Percentiles rank a stretch among this genome's conserved stretches.
phyloP scores from a whole-genome alignment of 35 echinoderm and acorn worm genomes.

The Ptychodera flava region DNA sequence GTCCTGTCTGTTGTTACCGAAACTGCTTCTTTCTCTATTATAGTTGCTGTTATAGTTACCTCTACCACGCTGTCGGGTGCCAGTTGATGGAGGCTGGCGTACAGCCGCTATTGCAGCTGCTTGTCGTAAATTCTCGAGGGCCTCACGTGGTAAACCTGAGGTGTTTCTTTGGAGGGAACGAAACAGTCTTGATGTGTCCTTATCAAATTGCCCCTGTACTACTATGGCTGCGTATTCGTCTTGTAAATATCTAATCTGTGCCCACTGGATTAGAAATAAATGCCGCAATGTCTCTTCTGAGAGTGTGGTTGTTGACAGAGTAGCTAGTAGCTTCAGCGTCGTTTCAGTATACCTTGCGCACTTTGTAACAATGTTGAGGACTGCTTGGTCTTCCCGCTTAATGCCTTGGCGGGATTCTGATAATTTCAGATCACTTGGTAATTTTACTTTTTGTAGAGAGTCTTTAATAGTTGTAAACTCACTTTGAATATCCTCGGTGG shows the following conservation, averaged over 20 bases:
- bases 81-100: no score
- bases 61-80: slow-evolving; percentile 12
- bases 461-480: slow-evolving; percentile 2
- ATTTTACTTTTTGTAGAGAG: neutral
- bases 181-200: neutral
- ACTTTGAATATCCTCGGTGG: slow-evolving; percentile 10
- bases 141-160: neutral
- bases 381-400: slow-evolving; percentile 9
- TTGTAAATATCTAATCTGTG: slow-evolving; percentile 6
- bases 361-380: neutral
- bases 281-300: neutral
- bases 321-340: slow-evolving; percentile 11
- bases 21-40: neutral
- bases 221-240: slow-evolving; percentile 11
- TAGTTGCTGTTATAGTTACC: slow-evolving; percentile 8
- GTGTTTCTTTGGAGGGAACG: neutral
- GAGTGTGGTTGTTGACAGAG: neutral
- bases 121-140: neutral
- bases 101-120: no score
- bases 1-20: neutral
- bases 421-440: slow-evolving; percentile 14
- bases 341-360: slow-evolving; percentile 17
- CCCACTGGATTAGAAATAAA: neutral
- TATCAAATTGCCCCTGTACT: neutral
- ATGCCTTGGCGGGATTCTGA: slow-evolving; percentile 8